phyloP scores from a whole-genome alignment of 1,140 invertebrate genomes.

The Drosophila malerkotliana region DNA sequence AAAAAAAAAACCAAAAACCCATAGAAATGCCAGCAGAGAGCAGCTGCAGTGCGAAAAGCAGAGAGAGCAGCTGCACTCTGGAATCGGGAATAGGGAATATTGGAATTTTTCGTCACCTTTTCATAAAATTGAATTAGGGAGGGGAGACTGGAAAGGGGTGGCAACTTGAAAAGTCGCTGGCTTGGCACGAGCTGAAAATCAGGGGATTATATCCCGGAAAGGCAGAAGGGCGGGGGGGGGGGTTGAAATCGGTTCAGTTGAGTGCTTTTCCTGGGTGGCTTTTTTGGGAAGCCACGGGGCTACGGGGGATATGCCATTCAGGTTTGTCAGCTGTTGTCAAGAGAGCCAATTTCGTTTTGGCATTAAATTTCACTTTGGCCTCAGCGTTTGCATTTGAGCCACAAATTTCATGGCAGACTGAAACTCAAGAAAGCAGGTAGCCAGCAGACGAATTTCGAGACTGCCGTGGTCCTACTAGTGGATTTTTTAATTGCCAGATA shows the following conservation, averaged over 20 bases:
- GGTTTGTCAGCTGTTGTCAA: conserved; percentile 38
- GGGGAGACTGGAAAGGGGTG: conserved; percentile 4
- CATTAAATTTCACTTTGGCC: conserved; percentile 65
- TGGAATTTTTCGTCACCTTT: conserved; percentile 43
- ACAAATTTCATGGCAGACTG: conserved; percentile 38
- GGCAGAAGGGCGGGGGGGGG: background rate
- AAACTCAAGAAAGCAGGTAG: conserved; percentile 55
- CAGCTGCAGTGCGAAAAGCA: conserved; percentile 48
- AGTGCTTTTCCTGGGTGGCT: conserved; percentile 28
- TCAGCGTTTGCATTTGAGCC: conserved; percentile 26
- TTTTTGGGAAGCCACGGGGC: background rate
- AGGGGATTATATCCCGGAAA: conserved; percentile 9
- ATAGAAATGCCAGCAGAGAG: conserved; percentile 45
- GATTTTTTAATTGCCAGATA: conserved; percentile 41
- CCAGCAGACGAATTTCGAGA: conserved; percentile 17
- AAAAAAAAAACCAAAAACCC: conserved; percentile 22
- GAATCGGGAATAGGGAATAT: conserved; percentile 25
- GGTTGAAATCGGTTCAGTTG: conserved; percentile 35
- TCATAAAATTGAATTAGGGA: conserved; percentile 41
- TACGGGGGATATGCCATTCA: conserved; percentile 8
- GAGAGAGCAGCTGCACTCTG: conserved; percentile 26
- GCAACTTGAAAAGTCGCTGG: conserved; percentile 16
- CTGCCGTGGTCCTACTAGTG: conserved; percentile 28
- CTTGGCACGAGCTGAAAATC: conserved; percentile 36
- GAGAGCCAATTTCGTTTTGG: conserved; percentile 22